These are phyloP conservation scores for Periphyllus acericola DNA, from an alignment of 2,888 invertebrate genomes.

Conservation along the genomic window DNA sequence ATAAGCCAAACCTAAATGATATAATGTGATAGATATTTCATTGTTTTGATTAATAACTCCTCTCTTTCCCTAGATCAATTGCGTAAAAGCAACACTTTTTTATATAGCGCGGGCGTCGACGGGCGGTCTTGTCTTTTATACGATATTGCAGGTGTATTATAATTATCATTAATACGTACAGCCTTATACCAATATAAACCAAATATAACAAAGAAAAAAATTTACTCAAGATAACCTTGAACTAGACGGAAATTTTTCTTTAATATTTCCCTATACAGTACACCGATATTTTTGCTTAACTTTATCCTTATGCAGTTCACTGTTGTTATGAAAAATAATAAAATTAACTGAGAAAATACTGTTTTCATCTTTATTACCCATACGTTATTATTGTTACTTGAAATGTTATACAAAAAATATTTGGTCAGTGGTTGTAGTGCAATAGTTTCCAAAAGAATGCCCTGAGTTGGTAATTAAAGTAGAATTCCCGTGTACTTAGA, in stretches of 20 bases:
- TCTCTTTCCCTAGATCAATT: slow-evolving; percentile 6
- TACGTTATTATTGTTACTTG: not conserved
- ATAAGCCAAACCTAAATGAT: not conserved
- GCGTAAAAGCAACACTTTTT: slow-evolving; percentile 21
- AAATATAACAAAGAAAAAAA: slow-evolving; percentile 10
- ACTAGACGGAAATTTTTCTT: slow-evolving; percentile 28
- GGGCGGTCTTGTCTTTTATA: slow-evolving; percentile 37
- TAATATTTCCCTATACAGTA: not conserved
- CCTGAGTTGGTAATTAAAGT: not conserved
- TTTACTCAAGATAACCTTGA: slow-evolving; percentile 15
- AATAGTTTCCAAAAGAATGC: not conserved
- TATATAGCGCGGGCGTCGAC: not conserved
- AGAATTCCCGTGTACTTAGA: not conserved
- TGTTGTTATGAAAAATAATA: no score
- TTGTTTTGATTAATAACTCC: not conserved
- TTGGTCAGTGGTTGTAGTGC: not conserved
- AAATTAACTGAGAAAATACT: not conserved
- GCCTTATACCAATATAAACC: no score
- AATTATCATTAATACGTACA: slow-evolving; percentile 6
- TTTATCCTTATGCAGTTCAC: not conserved
- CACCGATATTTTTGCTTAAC: not conserved
- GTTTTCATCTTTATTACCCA: not conserved
- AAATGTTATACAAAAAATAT: not conserved
- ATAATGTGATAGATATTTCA: not conserved
- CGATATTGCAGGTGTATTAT: slow-evolving; percentile 21